phyloP scores from a whole-genome alignment of 2,113 vertebrate genomes.

The Anas platyrhynchos region DNA sequence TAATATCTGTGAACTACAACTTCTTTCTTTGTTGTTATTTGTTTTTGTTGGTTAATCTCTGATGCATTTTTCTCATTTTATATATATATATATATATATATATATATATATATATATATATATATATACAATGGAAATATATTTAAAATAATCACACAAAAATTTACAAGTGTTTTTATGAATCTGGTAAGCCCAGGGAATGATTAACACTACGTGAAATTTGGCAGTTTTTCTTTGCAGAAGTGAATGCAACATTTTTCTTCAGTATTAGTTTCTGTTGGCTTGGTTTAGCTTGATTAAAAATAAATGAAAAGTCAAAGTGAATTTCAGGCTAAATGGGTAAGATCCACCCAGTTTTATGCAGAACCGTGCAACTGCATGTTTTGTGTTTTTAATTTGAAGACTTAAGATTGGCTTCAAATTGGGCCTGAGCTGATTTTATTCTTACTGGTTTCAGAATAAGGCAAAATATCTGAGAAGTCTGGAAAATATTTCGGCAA shows the following conservation, averaged over 20 bases:
- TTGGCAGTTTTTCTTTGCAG: background rate
- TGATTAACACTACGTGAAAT: background rate
- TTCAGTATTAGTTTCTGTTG: background rate
- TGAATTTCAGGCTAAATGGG: background rate
- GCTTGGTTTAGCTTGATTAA: background rate
- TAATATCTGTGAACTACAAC: background rate
- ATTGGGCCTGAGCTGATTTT: background rate
- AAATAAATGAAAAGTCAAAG: conserved; percentile 15
- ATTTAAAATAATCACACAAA: background rate
- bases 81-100: background rate
- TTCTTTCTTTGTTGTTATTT: background rate
- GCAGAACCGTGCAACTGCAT: background rate
- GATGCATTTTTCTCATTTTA: background rate
- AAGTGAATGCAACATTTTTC: background rate
- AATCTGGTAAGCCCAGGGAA: background rate
- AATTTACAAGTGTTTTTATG: background rate
- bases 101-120: too few relatives aligned
- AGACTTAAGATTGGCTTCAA: background rate
- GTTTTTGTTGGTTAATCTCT: background rate
- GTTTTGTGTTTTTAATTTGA: background rate
- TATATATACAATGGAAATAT: background rate
- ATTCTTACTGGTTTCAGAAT: background rate
- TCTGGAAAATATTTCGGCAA: conserved; percentile 12
- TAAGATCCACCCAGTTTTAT: background rate
- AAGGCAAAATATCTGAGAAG: background rate